Evolutionary conservation across 2,113 vertebrate species (phyloP).

Genomic region (Lampris megalopsis): DNA sequence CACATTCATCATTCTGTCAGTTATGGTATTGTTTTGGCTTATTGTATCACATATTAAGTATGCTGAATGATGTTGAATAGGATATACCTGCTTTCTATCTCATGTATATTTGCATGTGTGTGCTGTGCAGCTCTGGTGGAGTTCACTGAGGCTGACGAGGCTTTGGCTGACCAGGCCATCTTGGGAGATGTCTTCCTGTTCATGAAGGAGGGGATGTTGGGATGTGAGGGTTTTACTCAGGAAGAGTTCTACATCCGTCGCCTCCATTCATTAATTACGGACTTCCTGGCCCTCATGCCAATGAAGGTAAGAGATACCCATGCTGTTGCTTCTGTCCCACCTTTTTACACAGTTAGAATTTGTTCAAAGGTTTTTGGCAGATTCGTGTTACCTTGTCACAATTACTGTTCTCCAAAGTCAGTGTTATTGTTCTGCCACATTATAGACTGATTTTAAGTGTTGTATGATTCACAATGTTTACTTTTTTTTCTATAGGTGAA

Average conservation of each 20-base stretch:
- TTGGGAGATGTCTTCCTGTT: slow-evolving; percentile 93
- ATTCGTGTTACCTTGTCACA: neutral
- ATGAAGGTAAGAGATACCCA: slow-evolving; percentile 89
- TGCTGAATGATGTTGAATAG: too few relatives aligned
- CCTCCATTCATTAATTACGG: slow-evolving; percentile 93
- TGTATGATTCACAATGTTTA: neutral
- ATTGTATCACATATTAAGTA: neutral
- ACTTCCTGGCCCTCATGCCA: slow-evolving; percentile 97
- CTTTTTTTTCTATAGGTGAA: slow-evolving; percentile 86
- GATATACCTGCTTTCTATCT: too few relatives aligned
- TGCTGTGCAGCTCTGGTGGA: slow-evolving; percentile 87
- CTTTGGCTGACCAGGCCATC: slow-evolving; percentile 91
- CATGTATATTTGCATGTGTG: neutral
- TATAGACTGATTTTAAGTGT: neutral
- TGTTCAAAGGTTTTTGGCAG: too few relatives aligned
- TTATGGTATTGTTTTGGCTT: too few relatives aligned
- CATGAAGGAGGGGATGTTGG: slow-evolving; percentile 91
- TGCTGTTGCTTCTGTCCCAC: neutral
- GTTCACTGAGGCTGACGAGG: slow-evolving; percentile 97
- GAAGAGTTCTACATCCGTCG: slow-evolving; percentile 97
- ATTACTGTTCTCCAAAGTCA: neutral
- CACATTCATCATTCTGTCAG: too few relatives aligned
- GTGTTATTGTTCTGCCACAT: neutral
- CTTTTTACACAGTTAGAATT: too few relatives aligned
- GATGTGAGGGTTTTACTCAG: slow-evolving; percentile 89